Base-by-base conservation (phyloP, 92 coral and sea anemone genomes). In the Siderastrea siderea region DNA sequence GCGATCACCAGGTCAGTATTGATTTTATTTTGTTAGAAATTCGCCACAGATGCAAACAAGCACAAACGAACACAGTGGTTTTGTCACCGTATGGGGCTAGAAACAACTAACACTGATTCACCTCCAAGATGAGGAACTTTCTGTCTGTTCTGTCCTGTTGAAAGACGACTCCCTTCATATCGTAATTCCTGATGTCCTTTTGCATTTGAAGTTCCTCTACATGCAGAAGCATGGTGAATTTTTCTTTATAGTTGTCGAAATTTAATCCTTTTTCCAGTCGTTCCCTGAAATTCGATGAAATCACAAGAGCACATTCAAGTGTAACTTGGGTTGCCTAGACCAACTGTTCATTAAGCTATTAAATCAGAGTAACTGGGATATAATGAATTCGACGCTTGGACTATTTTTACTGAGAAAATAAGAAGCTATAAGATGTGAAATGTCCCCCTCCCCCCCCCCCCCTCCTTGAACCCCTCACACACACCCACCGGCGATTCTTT, bases 181-280 rank as follows among this genome's bases (percentile, higher is more conserved):
- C 97, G 45, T 91, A 94, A 59, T 68, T 87, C 66, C 97, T 87
- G 79, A 94, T 94, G 83, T 94, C 97, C 60, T 85, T 94, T 74
- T 82, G 86, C 97, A 94, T 92, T 77, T 94, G 97, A 69, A 89
- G 68, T 79, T 94, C 97, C 65, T 94, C 97, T 1, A 89, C 51
- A 52, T 94, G 93, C 10, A 94, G 86, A n/a, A 91, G 91, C 66
- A 71, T 54, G n/a, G 84, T 72, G 59, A 91, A 89, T 47, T 80
- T 92, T 45, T 94, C 94, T 43, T 83, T 79, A 79, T 92, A 92
- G 64, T 52, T 86, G 54, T 54, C 84, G 63, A 91, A 94, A 52
- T 85, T 61, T 84, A 94, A 75, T 15, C 68, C 88, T 17, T 68
- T 64, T 46, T 51, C 74, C 68, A 94, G 81, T 19, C 74, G 86